A percentile compares a stretch with the other conserved stretches of the same genome.
phyloP scores from a whole-genome alignment of 2,797 vertebrate species.

The Eospalax fontanierii region DNA sequence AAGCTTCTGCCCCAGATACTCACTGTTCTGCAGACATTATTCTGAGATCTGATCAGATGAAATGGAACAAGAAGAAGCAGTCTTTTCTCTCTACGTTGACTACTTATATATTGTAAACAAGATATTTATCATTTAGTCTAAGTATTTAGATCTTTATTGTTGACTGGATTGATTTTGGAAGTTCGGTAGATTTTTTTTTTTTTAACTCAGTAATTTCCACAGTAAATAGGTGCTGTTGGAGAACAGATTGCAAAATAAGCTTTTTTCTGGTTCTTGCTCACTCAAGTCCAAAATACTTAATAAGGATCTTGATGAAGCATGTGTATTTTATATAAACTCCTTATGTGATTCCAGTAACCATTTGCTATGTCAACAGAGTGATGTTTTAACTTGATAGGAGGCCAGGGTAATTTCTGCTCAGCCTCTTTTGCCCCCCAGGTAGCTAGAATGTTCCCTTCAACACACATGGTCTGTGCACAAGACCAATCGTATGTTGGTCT shows the following conservation, averaged over 20 bases:
- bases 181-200: slow-evolving; percentile 15
- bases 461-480: not conserved
- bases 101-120: not conserved
- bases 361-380: not conserved
- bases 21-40: not conserved
- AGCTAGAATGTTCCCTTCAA: not conserved
- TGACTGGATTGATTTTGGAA: slow-evolving; percentile 31
- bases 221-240: slow-evolving; percentile 18
- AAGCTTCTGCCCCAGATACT: not conserved
- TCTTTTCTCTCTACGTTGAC: slow-evolving; percentile 44
- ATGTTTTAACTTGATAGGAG: slow-evolving; percentile 37
- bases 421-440: not conserved
- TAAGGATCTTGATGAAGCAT: not conserved
- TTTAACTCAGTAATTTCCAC: slow-evolving; percentile 23
- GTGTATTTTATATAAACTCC: slow-evolving; percentile 6
- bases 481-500: not conserved
- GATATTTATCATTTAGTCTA: slow-evolving; percentile 57
- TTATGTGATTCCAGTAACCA: not conserved
- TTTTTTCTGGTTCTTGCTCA: not conserved
- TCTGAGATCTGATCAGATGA: not conserved
- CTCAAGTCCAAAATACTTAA: not conserved
- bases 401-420: not conserved
- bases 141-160: slow-evolving; percentile 64
- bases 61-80: not conserved
- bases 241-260: slow-evolving; percentile 55